Conservation (phyloP, 1,140 invertebrate species). For the Idris sp. region DNA sequence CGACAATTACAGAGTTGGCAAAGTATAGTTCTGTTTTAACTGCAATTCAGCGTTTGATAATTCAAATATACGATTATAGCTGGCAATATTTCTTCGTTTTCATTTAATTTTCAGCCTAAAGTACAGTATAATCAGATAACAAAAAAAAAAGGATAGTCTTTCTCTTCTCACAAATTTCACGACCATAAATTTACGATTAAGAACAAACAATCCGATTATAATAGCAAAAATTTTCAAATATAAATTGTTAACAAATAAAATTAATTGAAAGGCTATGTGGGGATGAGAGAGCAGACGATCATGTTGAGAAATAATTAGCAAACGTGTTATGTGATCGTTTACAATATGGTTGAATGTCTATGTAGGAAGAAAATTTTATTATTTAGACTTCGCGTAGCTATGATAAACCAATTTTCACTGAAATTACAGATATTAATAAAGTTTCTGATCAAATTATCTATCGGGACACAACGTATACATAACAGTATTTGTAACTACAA, state of each 20-base stretch:
- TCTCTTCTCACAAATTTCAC: no score
- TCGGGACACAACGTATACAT: conserved; percentile 17
- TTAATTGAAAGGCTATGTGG: no score
- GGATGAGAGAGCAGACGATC: conserved; percentile 1
- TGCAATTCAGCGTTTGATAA: neutral
- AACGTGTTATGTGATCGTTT: conserved; percentile 17
- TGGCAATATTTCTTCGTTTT: neutral
- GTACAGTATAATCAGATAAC: no score
- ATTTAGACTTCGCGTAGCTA: conserved; percentile 11
- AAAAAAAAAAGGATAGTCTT: no score
- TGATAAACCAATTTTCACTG: conserved; percentile 42
- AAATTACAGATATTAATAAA: conserved; percentile 54
- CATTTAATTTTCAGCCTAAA: no score
- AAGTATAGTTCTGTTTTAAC: neutral
- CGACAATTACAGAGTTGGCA: conserved; percentile 2
- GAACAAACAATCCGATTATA: no score
- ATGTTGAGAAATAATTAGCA: conserved; percentile 37
- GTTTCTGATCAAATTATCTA: conserved; percentile 39
- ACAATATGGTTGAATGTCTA: conserved; percentile 10
- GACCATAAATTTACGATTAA: no score
- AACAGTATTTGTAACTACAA: conserved; percentile 52
- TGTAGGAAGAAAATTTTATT: conserved; percentile 39
- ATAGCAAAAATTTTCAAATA: no score
- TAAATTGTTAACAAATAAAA: no score
- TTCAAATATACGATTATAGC: neutral